Evolutionary conservation across 2,797 vertebrate genomes (phyloP).

Genomic region (Dallia pectoralis): DNA sequence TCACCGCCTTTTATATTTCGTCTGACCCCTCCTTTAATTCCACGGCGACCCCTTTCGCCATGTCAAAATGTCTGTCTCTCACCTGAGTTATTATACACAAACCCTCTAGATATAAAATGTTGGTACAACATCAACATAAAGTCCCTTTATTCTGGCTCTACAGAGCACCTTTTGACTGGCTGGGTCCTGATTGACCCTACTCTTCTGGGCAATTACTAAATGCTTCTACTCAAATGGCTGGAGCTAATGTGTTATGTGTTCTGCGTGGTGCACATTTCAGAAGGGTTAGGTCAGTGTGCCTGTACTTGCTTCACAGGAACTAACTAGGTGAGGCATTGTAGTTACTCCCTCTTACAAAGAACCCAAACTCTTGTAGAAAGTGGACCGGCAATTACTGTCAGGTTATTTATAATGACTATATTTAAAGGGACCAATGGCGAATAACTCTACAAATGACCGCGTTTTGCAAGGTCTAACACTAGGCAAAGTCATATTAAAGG

Average conservation of each 20-base stretch:
- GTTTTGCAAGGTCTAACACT: conserved; percentile 7
- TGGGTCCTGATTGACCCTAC: conserved; percentile 33
- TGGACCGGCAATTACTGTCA: conserved; percentile 50
- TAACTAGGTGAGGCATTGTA: conserved; percentile 42
- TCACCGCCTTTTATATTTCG: background rate
- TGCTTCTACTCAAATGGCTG: conserved; percentile 57
- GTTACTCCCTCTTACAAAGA: conserved; percentile 35
- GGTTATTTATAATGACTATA: conserved; percentile 39
- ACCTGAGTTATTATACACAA: conserved; percentile 44
- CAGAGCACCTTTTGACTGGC: conserved; percentile 62
- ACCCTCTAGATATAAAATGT: conserved; percentile 50
- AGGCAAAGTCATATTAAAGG: background rate
- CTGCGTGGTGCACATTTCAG: conserved; percentile 31
- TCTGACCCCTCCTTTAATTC: conserved; percentile 25
- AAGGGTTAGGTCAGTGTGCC: conserved; percentile 15
- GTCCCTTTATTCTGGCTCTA: conserved; percentile 54
- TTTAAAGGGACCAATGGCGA: conserved; percentile 38
- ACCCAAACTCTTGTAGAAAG: conserved; percentile 53
- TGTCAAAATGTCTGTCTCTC: conserved; percentile 31
- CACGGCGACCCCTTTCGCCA: conserved; percentile 26
- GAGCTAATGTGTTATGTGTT: conserved; percentile 14
- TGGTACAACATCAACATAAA: conserved; percentile 51
- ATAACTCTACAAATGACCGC: conserved; percentile 24
- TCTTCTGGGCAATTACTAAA: conserved; percentile 38
- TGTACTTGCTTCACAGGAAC: background rate